Conservation (phyloP, 2,797 vertebrate genomes). For the Hippocampus kuda region DNA sequence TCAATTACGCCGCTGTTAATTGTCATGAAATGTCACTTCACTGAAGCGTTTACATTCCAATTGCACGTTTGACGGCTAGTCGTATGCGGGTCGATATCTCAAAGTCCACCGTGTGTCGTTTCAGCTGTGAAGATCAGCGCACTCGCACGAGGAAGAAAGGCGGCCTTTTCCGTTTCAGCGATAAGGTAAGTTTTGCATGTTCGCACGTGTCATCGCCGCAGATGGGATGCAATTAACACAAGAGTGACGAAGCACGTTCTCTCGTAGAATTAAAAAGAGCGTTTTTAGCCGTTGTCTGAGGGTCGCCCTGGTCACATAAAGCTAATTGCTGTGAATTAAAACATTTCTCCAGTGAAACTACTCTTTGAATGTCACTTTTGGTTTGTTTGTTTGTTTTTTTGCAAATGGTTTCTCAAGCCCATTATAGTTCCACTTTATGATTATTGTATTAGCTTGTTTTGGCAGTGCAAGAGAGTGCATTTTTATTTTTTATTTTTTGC, state of each 20-base stretch:
- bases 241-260: neutral
- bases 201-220: neutral
- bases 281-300: neutral
- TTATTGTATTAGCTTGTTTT: too few relatives aligned
- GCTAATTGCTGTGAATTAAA: neutral
- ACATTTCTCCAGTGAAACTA: neutral
- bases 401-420: neutral
- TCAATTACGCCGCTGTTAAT: neutral
- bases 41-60: neutral
- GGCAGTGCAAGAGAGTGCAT: too few relatives aligned
- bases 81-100: constrained; percentile 1
- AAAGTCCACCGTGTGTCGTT: constrained; percentile 33
- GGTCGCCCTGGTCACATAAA: neutral
- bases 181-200: constrained; percentile 49
- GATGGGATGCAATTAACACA: constrained; percentile 1
- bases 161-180: constrained; percentile 33
- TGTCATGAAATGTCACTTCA: neutral
- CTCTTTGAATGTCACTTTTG: neutral
- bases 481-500: too few relatives aligned
- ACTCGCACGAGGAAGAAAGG: constrained; percentile 27
- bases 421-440: too few relatives aligned
- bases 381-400: neutral
- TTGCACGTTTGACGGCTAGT: neutral
- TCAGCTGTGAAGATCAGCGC: constrained; percentile 59
- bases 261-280: neutral